A percentile compares a stretch with the other conserved stretches of the same genome.
phyloP scores from a whole-genome alignment of 2,113 vertebrate genomes.

The Mionectes macconnelli region DNA sequence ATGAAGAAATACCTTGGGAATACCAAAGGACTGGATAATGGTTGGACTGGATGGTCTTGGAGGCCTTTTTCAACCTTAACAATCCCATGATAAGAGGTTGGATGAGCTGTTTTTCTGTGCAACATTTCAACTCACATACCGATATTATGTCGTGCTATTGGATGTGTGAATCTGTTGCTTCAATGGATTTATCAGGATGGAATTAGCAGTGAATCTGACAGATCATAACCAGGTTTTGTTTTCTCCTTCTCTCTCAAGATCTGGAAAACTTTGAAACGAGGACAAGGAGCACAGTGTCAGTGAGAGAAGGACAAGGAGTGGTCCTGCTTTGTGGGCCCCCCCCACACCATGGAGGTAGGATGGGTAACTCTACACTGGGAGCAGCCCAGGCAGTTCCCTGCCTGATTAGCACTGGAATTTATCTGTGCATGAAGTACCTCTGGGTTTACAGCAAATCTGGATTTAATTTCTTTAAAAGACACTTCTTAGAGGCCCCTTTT shows the following conservation, averaged over 20 bases:
- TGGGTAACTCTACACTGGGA: not conserved
- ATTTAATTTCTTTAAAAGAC: not conserved
- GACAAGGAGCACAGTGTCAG: conserved; percentile 78
- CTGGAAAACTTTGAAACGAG: conserved; percentile 85
- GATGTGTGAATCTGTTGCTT: fast-evolving
- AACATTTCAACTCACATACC: not conserved
- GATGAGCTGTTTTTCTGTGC: fast-evolving
- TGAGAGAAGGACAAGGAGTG: conserved; percentile 88
- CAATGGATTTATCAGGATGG: not conserved
- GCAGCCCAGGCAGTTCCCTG: not conserved
- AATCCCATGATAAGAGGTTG: not conserved
- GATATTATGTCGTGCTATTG: not conserved
- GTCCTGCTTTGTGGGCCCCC: conserved; percentile 86
- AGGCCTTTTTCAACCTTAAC: not conserved
- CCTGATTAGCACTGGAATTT: not conserved
- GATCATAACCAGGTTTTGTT: not conserved
- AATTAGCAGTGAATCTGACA: not conserved
- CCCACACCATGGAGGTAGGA: conserved; percentile 83
- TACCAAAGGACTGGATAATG: not conserved
- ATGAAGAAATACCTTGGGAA: not conserved
- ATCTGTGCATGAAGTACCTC: fast-evolving
- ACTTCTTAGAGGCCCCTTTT: not conserved
- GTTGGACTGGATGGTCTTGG: not conserved
- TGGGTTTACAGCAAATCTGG: fast-evolving
- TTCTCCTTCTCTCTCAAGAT: conserved; percentile 72